Conservation (phyloP, 2,888 invertebrate genomes). For the Athripsodes cinereus region DNA sequence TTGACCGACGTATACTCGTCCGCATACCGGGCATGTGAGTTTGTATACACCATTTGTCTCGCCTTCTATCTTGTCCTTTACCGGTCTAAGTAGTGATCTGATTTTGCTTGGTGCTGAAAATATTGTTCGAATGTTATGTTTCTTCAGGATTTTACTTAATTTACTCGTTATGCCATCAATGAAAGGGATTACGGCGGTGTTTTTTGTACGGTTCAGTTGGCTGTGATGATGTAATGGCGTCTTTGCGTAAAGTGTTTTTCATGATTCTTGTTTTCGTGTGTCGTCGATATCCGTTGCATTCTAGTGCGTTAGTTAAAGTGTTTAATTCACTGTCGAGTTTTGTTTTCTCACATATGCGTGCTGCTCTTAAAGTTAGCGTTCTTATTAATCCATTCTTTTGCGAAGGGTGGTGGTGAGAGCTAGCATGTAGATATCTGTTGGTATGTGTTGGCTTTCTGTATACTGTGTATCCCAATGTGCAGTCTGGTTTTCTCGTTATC, state of each 20-base stretch:
- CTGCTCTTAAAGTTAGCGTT: neutral
- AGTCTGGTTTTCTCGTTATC: neutral
- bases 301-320: neutral
- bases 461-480: neutral
- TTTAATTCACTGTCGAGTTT: neutral
- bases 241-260: neutral
- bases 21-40: too few relatives aligned
- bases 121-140: too few relatives aligned
- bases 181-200: too few relatives aligned
- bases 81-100: too few relatives aligned
- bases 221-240: neutral
- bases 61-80: too few relatives aligned
- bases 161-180: too few relatives aligned
- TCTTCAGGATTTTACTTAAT: too few relatives aligned
- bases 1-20: too few relatives aligned
- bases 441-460: neutral
- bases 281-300: neutral
- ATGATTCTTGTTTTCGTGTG: neutral
- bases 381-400: neutral
- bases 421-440: neutral
- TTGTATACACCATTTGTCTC: too few relatives aligned
- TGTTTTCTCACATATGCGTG: neutral
- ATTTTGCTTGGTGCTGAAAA: too few relatives aligned
- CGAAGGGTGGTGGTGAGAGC: neutral
- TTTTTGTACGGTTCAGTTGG: too few relatives aligned